Percentiles rank a stretch among this genome's conserved stretches.
Evolutionary conservation across 30 jellyfish, hydroid and myxozoan genomes (phyloP).

Genomic region (Rhopilema esculentum): DNA sequence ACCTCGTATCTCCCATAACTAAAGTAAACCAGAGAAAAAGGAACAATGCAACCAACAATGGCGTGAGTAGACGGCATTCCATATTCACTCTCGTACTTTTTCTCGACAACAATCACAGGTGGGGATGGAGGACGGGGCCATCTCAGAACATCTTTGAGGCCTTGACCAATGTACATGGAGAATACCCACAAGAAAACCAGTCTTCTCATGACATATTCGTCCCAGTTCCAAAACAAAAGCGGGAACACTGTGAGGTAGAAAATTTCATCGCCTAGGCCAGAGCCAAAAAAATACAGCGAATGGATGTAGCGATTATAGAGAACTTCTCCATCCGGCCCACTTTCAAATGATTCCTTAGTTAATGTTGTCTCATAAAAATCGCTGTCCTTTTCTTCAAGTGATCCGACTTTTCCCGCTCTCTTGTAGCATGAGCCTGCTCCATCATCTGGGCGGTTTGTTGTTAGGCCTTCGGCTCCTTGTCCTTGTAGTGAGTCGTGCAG

Average conservation of each 20-base stretch:
- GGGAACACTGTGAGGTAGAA: conserved; percentile 94
- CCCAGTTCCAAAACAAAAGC: conserved; percentile 90
- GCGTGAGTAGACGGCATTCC: conserved; percentile 99
- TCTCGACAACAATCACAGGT: conserved; percentile 88
- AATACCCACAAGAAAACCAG: conserved; percentile 92
- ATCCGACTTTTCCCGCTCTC: neutral
- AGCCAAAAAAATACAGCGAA: conserved; percentile 79
- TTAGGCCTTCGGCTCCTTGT: conserved; percentile 53
- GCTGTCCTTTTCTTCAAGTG: conserved; percentile 1
- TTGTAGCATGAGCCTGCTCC: conserved; percentile 7
- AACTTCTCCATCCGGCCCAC: conserved; percentile 73
- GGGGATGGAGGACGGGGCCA: conserved; percentile 99
- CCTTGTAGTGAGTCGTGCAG: conserved; percentile 17
- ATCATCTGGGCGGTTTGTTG: conserved; percentile 1
- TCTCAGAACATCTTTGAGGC: conserved; percentile 85
- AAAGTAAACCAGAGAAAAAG: conserved; percentile 88
- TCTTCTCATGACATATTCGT: conserved; percentile 87
- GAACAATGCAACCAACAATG: conserved; percentile 87
- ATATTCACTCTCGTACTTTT: conserved; percentile 86
- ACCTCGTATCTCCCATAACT: conserved; percentile 96
- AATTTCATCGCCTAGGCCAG: conserved; percentile 94
- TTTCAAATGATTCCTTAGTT: conserved; percentile 36
- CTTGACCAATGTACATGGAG: conserved; percentile 95
- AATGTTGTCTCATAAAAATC: conserved; percentile 40
- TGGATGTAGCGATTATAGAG: conserved; percentile 87